Conservation (phyloP, 1,140 invertebrate species). For the Drosophila santomea region DNA sequence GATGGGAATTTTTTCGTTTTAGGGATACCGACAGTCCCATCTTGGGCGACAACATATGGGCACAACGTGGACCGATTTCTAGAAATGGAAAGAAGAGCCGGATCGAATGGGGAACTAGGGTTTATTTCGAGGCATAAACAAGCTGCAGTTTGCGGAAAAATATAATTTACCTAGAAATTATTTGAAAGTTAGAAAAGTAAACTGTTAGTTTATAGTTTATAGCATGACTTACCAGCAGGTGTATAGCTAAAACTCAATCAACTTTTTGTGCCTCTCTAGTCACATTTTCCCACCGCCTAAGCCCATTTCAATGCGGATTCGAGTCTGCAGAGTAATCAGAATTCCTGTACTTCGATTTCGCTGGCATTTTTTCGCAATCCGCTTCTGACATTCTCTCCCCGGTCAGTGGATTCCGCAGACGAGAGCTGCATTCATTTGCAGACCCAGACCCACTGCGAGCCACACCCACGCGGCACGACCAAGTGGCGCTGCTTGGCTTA, state of each 20-base stretch:
- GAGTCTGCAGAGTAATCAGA: slow-evolving; percentile 22
- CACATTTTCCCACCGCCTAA: slow-evolving; percentile 2
- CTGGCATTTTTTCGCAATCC: slow-evolving; percentile 40
- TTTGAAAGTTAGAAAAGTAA: too few species aligned
- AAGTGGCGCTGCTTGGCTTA: slow-evolving; percentile 10
- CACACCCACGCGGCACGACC: slow-evolving; percentile 44
- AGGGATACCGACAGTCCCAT: slow-evolving; percentile 19
- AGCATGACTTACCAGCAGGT: too few species aligned
- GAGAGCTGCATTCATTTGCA: slow-evolving; percentile 31
- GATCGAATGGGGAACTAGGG: slow-evolving; percentile 23
- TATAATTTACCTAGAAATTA: slow-evolving; percentile 8
- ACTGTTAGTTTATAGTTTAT: too few species aligned
- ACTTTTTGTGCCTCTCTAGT: neutral
- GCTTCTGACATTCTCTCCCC: slow-evolving; percentile 36
- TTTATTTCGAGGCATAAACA: slow-evolving; percentile 30
- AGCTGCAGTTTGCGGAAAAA: slow-evolving; percentile 4
- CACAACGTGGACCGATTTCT: slow-evolving; percentile 58
- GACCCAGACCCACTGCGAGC: slow-evolving; percentile 29
- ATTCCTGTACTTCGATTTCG: slow-evolving; percentile 15
- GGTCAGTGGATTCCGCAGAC: slow-evolving; percentile 41
- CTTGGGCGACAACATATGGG: slow-evolving; percentile 71
- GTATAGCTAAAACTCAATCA: neutral
- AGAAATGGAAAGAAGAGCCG: slow-evolving; percentile 25
- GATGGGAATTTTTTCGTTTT: slow-evolving; percentile 20
- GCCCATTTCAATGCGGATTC: slow-evolving; percentile 22